Base-by-base conservation (phyloP, 2,888 invertebrate species). In the Perdita meconis region DNA sequence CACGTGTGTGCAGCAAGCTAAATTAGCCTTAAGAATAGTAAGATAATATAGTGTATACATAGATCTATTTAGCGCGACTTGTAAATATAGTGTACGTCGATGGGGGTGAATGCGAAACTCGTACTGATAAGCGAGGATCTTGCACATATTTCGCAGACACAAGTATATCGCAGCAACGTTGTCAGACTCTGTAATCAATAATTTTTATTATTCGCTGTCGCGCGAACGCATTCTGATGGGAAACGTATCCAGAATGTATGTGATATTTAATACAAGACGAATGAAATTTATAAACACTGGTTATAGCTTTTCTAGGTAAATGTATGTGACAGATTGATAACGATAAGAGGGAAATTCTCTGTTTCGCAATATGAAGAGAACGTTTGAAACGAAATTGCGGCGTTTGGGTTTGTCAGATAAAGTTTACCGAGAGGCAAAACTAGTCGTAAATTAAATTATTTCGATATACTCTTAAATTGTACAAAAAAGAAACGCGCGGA, bases 1-100 rank as follows among this genome's bases (percentile, higher is more conserved):
- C 83, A 88, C 85, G 89, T 90, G 91, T 91, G 89, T 89, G 89
- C 88, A 89, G 84, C 89, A 88, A 89, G 88, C 88, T 90, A 90
- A 87, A 88, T 75, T 90, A 90, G 90, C 89, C 89, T 89, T 91
- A 90, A 90, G 90, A 83, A 88, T 88, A 86, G 88, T 90, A 90
- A 90, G 90, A 89, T 90, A 90, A 90, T 90, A 89, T 87, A 88
- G 86, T 88, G 84, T 81, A 87, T 79, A 86, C 81, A 87, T 84
- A 87, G 80, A 77, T 80, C 34, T 81, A 84, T 81, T 63, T 85
- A 85, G 84, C 73, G 80, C 79, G 84, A 84, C 84, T 86, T 87
- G 87, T 87, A 87, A 80, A 87, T 87, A 87, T 79, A 82, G 74
- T 78, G 66, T 78, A 83, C 53, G 78, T 75, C 13, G 69, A 80